phyloP scores from a whole-genome alignment of 2,113 vertebrate species.

The Murina feae region DNA sequence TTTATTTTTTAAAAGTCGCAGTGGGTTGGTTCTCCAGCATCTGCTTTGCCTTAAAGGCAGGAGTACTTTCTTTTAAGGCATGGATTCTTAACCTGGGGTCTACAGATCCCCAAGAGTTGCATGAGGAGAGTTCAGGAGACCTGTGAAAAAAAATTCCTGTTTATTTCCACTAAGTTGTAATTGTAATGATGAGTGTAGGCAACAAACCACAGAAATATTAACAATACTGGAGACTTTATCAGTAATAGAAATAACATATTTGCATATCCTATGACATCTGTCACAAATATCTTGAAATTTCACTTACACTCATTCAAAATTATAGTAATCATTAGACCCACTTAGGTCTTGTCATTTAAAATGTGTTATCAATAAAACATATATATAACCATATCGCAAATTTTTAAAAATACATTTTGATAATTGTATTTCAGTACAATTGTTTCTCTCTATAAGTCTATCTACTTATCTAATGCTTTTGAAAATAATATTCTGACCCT shows the following conservation, averaged over 20 bases:
- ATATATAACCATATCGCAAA: neutral
- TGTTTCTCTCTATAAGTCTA: conserved; percentile 2
- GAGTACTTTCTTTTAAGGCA: neutral
- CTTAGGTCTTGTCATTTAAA: conserved; percentile 21
- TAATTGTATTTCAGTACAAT: conserved; percentile 5
- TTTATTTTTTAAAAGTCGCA: too few relatives aligned
- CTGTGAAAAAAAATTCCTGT: neutral
- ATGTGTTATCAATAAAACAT: neutral
- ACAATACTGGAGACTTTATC: neutral
- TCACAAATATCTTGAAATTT: neutral
- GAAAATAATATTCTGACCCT: neutral
- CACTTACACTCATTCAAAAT: neutral
- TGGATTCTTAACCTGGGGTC: neutral
- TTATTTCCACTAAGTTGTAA: conserved; percentile 23
- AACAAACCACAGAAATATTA: neutral
- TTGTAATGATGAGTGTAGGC: neutral
- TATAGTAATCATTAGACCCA: neutral
- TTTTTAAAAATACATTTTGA: neutral
- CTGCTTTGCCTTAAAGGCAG: neutral
- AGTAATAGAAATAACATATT: conserved; percentile 5
- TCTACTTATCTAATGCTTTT: neutral
- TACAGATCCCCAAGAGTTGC: neutral
- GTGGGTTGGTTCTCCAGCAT: neutral
- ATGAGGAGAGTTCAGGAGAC: conserved; percentile 6
- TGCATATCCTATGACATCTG: neutral